Conservation (phyloP, 2,113 vertebrate genomes). For the Scophthalmus maximus region DNA sequence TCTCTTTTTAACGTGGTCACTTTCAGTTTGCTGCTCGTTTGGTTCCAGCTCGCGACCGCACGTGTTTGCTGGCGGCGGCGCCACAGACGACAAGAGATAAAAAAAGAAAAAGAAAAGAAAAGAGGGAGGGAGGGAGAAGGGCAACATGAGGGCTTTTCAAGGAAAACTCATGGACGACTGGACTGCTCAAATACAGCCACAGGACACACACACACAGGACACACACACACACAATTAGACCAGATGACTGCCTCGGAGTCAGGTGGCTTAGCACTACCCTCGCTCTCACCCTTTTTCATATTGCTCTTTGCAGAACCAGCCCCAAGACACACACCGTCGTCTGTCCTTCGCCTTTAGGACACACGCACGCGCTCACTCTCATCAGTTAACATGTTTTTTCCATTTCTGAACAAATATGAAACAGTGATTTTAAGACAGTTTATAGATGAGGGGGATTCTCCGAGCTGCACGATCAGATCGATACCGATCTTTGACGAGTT, state of each 20-base stretch:
- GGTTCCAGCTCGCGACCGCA: neutral
- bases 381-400: too few species aligned
- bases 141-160: slow-evolving; percentile 61
- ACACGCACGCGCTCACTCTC: slow-evolving; percentile 16
- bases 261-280: slow-evolving; percentile 55
- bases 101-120: neutral
- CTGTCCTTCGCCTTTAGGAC: slow-evolving; percentile 34
- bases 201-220: slow-evolving; percentile 38
- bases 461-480: too few species aligned
- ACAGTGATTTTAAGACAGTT: too few species aligned
- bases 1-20: neutral
- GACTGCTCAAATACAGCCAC: slow-evolving; percentile 61
- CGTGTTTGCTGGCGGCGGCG: slow-evolving; percentile 27
- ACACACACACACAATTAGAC: slow-evolving; percentile 56
- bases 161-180: slow-evolving; percentile 58
- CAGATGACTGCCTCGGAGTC: slow-evolving; percentile 70
- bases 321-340: slow-evolving; percentile 41
- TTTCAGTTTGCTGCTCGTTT: neutral
- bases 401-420: too few species aligned
- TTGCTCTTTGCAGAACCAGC: slow-evolving; percentile 37
- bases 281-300: slow-evolving; percentile 20
- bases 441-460: too few species aligned
- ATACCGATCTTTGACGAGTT: too few species aligned
- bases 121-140: slow-evolving; percentile 16
- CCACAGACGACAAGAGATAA: neutral